These are phyloP conservation scores for Nansenia antarctica DNA, from an alignment of 2,113 vertebrate species.

Conservation along the genomic window DNA sequence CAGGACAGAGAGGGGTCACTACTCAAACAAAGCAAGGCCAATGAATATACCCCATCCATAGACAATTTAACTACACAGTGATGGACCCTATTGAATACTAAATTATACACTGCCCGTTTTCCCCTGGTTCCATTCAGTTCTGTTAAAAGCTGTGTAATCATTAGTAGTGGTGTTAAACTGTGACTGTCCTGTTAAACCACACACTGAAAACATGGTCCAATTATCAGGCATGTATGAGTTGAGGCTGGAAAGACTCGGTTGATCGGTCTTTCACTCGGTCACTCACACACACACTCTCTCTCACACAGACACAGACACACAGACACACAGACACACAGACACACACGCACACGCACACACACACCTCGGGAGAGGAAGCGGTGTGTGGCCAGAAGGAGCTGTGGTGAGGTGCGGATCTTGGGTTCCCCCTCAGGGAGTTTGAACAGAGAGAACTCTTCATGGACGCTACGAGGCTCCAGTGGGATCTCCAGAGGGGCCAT, in stretches of 20 bases:
- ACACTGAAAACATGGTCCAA: too few relatives aligned
- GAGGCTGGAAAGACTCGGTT: too few relatives aligned
- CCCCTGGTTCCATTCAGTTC: background rate
- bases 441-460: conserved; percentile 88
- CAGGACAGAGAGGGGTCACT: background rate
- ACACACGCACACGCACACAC: conserved; percentile 23
- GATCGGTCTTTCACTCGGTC: too few relatives aligned
- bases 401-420: conserved; percentile 87
- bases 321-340: background rate
- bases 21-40: background rate
- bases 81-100: background rate
- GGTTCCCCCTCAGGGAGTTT: conserved; percentile 79
- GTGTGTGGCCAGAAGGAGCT: conserved; percentile 89
- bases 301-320: background rate
- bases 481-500: conserved; percentile 69
- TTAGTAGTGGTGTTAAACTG: conserved; percentile 27
- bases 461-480: conserved; percentile 68
- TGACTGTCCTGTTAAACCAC: conserved; percentile 13
- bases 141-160: conserved; percentile 13
- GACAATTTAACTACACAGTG: background rate
- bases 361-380: conserved; percentile 90
- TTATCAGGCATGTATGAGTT: too few relatives aligned
- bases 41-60: background rate
- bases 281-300: too few relatives aligned
- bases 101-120: background rate